phyloP scores from a whole-genome alignment of 1,140 invertebrate species.

The Drosophila lini region DNA sequence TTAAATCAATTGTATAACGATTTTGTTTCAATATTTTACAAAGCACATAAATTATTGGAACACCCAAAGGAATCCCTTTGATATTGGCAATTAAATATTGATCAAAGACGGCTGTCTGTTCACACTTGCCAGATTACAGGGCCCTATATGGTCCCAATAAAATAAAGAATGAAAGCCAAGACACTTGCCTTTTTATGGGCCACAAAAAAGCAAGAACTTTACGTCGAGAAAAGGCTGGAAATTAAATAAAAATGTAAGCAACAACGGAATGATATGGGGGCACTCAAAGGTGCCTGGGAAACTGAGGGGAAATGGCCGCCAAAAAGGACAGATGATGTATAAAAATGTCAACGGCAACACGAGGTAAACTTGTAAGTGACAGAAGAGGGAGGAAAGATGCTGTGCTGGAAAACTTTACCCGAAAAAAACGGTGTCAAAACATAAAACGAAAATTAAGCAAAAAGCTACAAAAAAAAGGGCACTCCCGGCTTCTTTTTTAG shows the following conservation, averaged over 20 bases:
- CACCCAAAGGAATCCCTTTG: neutral
- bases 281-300: slow-evolving; percentile 29
- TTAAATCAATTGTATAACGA: slow-evolving; percentile 60
- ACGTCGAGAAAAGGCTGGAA: slow-evolving; percentile 55
- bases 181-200: slow-evolving; percentile 65
- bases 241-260: slow-evolving; percentile 70
- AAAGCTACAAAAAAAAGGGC: slow-evolving; percentile 25
- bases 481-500: slow-evolving; percentile 44
- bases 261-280: slow-evolving; percentile 36
- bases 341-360: slow-evolving; percentile 74
- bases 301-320: slow-evolving; percentile 1
- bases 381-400: slow-evolving; percentile 9
- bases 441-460: slow-evolving; percentile 70
- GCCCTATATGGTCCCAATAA: slow-evolving; percentile 22
- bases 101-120: slow-evolving; percentile 24
- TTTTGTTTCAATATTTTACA: slow-evolving; percentile 27
- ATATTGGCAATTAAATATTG: slow-evolving; percentile 36
- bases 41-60: neutral
- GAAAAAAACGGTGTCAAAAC: slow-evolving; percentile 67
- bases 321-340: slow-evolving; percentile 71
- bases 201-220: slow-evolving; percentile 51
- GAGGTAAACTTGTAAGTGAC: slow-evolving; percentile 76
- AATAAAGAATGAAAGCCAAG: slow-evolving; percentile 27
- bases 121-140: slow-evolving; percentile 31
- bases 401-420: slow-evolving; percentile 23